These are phyloP conservation scores for Tethya wilhelma DNA, from an alignment of 37 sponge, comb jelly and placozoan species.

Conservation along the genomic window DNA sequence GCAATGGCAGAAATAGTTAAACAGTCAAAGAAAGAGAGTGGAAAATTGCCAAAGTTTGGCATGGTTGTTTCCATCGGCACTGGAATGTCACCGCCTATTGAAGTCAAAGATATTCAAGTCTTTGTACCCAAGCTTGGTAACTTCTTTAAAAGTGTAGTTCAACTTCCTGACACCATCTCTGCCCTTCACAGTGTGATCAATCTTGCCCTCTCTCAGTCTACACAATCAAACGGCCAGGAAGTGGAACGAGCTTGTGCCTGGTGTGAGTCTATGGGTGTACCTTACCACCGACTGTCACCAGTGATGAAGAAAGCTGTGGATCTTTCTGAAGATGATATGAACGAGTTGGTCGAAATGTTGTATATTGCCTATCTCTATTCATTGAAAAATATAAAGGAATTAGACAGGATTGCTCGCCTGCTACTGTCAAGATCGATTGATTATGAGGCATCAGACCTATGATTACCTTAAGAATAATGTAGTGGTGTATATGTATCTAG, in stretches of 20 bases:
- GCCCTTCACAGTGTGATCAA: constrained; percentile 13
- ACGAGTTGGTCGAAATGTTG: constrained; percentile 26
- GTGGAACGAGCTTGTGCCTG: constrained; percentile 48
- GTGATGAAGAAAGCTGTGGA: constrained; percentile 18
- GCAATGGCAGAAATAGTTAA: constrained; percentile 24
- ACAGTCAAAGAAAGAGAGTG: constrained; percentile 12
- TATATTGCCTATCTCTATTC: constrained; percentile 22
- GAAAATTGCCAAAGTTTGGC: constrained; percentile 4
- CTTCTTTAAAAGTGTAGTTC: background rate
- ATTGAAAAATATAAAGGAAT: background rate
- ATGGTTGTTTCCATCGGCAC: constrained; percentile 32
- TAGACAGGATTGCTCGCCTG: constrained; percentile 14
- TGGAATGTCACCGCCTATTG: constrained; percentile 1
- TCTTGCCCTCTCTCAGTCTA: constrained; percentile 39
- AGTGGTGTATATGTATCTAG: no score
- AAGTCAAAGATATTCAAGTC: constrained; percentile 3
- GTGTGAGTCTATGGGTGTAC: constrained; percentile 12
- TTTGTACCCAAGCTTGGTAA: constrained; percentile 8
- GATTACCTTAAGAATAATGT: no score
- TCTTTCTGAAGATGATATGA: constrained; percentile 1
- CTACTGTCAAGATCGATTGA: constrained; percentile 28
- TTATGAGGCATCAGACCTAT: no score
- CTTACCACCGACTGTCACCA: constrained; percentile 42
- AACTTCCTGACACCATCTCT: constrained; percentile 4
- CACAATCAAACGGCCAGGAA: constrained; percentile 52